A percentile compares a stretch with the other conserved stretches of the same genome.
These are phyloP conservation scores for Pseudorectes ferrugineus DNA, from an alignment of 2,113 vertebrate genomes.

Conservation along the genomic window DNA sequence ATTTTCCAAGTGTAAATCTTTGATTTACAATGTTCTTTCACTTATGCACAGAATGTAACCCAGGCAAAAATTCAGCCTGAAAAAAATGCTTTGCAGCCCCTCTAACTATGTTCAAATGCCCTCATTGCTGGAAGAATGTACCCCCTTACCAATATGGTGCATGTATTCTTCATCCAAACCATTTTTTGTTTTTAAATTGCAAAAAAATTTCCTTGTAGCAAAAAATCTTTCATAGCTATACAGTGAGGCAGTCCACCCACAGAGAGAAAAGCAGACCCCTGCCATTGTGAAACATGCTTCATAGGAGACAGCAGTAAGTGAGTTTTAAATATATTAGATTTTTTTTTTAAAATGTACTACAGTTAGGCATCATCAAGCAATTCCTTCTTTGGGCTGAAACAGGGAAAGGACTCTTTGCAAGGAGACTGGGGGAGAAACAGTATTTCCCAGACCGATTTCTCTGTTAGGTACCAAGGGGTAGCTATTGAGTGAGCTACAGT, in stretches of 20 bases:
- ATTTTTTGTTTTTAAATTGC: neutral
- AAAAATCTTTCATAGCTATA: neutral
- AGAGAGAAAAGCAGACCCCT: neutral
- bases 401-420: neutral
- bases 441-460: neutral
- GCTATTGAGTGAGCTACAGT: neutral
- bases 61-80: neutral
- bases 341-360: neutral
- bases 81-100: neutral
- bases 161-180: neutral
- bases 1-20: neutral
- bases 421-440: neutral
- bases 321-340: neutral
- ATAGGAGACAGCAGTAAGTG: neutral
- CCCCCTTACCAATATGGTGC: neutral
- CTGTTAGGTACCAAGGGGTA: neutral
- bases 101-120: neutral
- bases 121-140: neutral
- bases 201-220: neutral
- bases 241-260: neutral
- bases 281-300: neutral
- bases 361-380: neutral
- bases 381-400: neutral
- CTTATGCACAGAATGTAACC: neutral
- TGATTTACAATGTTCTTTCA: neutral